phyloP scores from a whole-genome alignment of 2,888 invertebrate genomes.

The Ectemnius cavifrons region DNA sequence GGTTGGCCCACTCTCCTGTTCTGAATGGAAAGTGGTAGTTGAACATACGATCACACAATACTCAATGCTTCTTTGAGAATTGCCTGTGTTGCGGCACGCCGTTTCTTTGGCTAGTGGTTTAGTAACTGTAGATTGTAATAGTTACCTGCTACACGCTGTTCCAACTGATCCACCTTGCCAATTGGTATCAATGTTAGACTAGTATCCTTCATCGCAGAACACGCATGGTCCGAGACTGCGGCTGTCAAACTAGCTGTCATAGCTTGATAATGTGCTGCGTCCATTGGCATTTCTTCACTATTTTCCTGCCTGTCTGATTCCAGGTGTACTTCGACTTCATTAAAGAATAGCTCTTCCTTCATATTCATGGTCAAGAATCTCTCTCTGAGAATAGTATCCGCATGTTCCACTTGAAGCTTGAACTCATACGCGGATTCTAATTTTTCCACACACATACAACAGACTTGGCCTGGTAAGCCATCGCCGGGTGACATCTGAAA shows the following conservation, averaged over 20 bases:
- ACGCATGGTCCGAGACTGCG: slow-evolving; percentile 46
- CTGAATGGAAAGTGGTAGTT: slow-evolving; percentile 23
- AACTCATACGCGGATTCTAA: slow-evolving; percentile 74
- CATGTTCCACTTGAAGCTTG: slow-evolving; percentile 75
- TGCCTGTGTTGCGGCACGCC: too few species aligned
- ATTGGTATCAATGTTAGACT: slow-evolving; percentile 68
- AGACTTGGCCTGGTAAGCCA: slow-evolving; percentile 73
- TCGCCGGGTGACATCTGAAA: slow-evolving; percentile 66
- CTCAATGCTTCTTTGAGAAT: slow-evolving; percentile 25
- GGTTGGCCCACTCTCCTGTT: slow-evolving; percentile 23
- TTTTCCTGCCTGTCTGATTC: slow-evolving; percentile 58
- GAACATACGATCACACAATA: slow-evolving; percentile 34
- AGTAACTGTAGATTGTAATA: too few species aligned
- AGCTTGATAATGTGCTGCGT: slow-evolving; percentile 52
- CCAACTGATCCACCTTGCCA: slow-evolving; percentile 58
- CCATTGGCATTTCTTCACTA: slow-evolving; percentile 44
- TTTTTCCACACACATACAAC: slow-evolving; percentile 71
- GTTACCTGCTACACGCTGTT: too few species aligned
- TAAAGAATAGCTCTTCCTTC: slow-evolving; percentile 74
- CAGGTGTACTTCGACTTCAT: slow-evolving; percentile 71
- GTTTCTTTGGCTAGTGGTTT: too few species aligned
- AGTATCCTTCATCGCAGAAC: slow-evolving; percentile 66
- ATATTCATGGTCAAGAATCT: slow-evolving; percentile 68
- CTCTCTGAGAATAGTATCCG: slow-evolving; percentile 70
- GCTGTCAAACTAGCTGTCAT: slow-evolving; percentile 21